Percentiles rank a stretch among this genome's conserved stretches.
Conservation (phyloP, 2,797 vertebrate species). For the Varecia variegata region DNA sequence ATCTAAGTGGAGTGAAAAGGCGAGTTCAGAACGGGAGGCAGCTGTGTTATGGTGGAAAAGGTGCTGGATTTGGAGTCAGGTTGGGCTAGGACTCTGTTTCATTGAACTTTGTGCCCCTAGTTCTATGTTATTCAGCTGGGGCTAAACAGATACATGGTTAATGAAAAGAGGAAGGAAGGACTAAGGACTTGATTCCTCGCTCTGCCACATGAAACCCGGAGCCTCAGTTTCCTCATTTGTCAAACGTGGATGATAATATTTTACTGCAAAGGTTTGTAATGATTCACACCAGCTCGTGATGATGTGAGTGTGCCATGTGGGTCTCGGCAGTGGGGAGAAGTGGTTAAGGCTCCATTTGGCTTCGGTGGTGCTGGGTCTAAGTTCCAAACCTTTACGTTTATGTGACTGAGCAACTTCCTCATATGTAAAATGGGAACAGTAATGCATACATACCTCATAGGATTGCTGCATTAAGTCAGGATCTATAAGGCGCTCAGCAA, state of each 20-base stretch:
- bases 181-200: background rate
- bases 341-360: background rate
- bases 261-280: background rate
- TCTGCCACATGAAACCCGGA: background rate
- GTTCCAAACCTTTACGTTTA: background rate
- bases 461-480: background rate
- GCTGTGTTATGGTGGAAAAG: background rate
- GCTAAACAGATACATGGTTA: background rate
- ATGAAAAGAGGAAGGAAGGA: background rate
- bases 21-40: background rate
- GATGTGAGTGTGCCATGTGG: background rate
- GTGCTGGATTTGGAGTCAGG: background rate
- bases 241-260: background rate
- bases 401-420: background rate
- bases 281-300: background rate
- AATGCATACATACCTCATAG: background rate
- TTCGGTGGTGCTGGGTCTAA: background rate
- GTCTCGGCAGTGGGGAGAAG: background rate
- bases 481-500: background rate
- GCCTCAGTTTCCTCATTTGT: background rate
- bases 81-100: background rate
- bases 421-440: background rate
- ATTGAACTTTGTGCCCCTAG: background rate
- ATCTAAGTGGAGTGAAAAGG: background rate
- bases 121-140: background rate